phyloP scores from a whole-genome alignment of 2,888 invertebrate species.

The Lamellibrachia satsuma region DNA sequence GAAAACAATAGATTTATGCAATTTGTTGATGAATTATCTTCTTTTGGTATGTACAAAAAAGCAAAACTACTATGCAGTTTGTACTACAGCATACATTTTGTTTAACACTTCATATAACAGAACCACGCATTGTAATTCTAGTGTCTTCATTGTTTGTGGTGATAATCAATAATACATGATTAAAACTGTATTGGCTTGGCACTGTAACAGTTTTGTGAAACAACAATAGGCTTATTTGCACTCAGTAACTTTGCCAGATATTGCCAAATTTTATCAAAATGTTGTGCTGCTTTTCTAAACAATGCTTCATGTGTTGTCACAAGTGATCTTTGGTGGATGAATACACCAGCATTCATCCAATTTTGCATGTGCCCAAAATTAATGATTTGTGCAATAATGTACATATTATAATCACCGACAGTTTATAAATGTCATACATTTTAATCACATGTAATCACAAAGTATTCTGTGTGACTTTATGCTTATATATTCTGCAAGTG shows the following conservation, averaged over 20 bases:
- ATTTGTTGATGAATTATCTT: neutral
- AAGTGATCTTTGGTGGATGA: neutral
- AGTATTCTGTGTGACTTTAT: neutral
- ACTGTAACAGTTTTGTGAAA: neutral
- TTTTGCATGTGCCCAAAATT: neutral
- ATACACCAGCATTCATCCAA: neutral
- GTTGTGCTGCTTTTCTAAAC: neutral
- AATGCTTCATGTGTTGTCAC: neutral
- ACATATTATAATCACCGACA: neutral
- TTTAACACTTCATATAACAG: neutral
- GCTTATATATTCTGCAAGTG: neutral
- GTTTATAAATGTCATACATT: neutral
- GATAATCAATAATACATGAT: neutral
- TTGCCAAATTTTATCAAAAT: neutral
- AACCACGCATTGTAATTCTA: neutral
- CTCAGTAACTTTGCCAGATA: neutral
- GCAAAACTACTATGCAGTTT: neutral
- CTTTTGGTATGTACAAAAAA: neutral
- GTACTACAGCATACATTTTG: neutral
- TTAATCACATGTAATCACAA: neutral
- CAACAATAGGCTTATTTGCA: neutral
- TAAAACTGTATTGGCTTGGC: neutral
- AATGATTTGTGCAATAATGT: neutral
- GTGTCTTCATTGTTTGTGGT: neutral
- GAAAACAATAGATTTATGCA: neutral